Conservation (phyloP, 1,140 invertebrate genomes). For the Lordiphosa clarofinis region DNA sequence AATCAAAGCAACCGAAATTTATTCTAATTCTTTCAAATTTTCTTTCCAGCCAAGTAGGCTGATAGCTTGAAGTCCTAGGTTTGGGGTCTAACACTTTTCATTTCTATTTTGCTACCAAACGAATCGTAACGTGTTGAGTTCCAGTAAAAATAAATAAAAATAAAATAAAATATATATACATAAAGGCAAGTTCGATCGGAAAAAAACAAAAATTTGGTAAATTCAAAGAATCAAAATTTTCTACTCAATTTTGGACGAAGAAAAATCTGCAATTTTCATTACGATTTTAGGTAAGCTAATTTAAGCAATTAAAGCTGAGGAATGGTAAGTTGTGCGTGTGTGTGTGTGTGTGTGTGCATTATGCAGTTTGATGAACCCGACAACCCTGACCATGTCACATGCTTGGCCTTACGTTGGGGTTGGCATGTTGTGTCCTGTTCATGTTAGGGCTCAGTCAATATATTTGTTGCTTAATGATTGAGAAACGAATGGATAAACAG, state of each 20-base stretch:
- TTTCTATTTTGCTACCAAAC: conserved; percentile 10
- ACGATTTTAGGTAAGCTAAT: conserved; percentile 17
- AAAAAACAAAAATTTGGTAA: conserved; percentile 1
- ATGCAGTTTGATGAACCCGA: conserved; percentile 12
- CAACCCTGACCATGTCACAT: conserved; percentile 10
- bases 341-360: conserved; percentile 4
- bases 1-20: conserved; percentile 8
- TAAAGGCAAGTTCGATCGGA: too few relatives aligned
- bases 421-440: not conserved
- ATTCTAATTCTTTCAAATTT: not conserved
- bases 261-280: not conserved
- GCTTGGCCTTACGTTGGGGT: not conserved
- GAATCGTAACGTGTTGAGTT: not conserved
- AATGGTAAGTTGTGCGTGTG: not conserved
- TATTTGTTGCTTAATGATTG: conserved; percentile 58
- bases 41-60: not conserved
- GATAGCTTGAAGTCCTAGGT: too few relatives aligned
- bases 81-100: too few relatives aligned
- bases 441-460: conserved; percentile 27
- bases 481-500: conserved; percentile 39
- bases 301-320: not conserved
- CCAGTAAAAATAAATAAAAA: conserved; percentile 9
- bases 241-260: not conserved
- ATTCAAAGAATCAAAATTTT: not conserved
- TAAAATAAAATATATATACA: conserved; percentile 2